phyloP scores from a whole-genome alignment of 1,140 invertebrate species.

The Trypoxylus dichotomus region DNA sequence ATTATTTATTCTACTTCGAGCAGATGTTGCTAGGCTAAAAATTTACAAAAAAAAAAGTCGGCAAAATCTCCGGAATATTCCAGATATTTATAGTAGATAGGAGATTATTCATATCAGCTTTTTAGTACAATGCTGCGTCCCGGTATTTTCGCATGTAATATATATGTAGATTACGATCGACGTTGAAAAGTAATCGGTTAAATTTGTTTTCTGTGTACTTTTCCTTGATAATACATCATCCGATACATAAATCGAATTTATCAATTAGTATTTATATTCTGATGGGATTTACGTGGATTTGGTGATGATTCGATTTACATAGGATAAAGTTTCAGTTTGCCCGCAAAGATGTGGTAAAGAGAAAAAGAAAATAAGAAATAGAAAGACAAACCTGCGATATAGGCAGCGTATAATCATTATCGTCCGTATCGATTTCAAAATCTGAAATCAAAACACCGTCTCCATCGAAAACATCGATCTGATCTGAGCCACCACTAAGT shows the following conservation, averaged over 20 bases:
- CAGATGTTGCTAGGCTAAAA: background rate
- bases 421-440: slow-evolving; percentile 44
- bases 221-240: background rate
- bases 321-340: no score
- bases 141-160: no score
- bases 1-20: no score
- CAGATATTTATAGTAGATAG: background rate
- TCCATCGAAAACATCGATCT: slow-evolving; percentile 42
- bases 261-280: no score
- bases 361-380: background rate
- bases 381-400: slow-evolving; percentile 41
- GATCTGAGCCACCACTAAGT: slow-evolving; percentile 47
- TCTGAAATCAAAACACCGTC: slow-evolving; percentile 50
- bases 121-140: no score
- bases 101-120: no score
- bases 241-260: no score
- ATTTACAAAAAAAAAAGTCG: background rate
- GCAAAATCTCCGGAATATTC: background rate
- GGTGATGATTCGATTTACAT: no score
- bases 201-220: background rate
- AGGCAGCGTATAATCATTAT: slow-evolving; percentile 37
- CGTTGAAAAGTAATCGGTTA: background rate
- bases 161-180: no score
- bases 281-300: no score
- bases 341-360: no score